Conservation (phyloP, 1,140 invertebrate species). For the Antheraea pernyi region DNA sequence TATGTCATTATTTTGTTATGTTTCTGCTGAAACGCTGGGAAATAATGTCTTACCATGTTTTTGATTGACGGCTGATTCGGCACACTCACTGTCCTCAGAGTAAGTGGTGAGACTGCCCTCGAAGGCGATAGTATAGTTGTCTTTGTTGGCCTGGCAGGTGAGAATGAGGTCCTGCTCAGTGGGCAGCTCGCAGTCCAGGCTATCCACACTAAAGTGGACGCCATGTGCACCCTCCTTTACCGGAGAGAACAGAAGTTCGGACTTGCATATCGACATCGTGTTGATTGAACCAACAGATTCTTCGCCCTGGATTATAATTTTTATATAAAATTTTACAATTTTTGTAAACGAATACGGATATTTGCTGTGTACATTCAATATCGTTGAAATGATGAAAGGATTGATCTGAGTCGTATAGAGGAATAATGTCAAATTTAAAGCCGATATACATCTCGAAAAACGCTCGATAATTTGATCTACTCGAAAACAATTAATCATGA, state of each 20-base stretch:
- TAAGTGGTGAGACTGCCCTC: constrained; percentile 93
- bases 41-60: constrained; percentile 55
- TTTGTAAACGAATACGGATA: too few relatives aligned
- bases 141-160: constrained; percentile 94
- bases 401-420: background rate
- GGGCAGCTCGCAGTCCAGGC: constrained; percentile 90
- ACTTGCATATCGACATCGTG: constrained; percentile 93
- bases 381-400: too few relatives aligned
- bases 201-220: constrained; percentile 93
- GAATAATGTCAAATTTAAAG: too few relatives aligned
- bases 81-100: constrained; percentile 87
- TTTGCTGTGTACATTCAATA: too few relatives aligned
- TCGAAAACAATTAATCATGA: too few relatives aligned
- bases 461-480: too few relatives aligned
- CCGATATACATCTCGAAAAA: too few relatives aligned
- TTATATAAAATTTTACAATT: background rate
- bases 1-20: constrained; percentile 28
- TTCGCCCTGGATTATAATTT: constrained; percentile 78
- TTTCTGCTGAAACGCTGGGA: background rate
- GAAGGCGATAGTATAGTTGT: constrained; percentile 96
- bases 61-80: constrained; percentile 71
- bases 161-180: constrained; percentile 90
- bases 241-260: constrained; percentile 94
- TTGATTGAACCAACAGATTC: constrained; percentile 87
- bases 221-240: constrained; percentile 88